A percentile compares a stretch with the other conserved stretches of the same genome.
These are phyloP conservation scores for Saturnia pavonia DNA, from an alignment of 2,888 invertebrate species.

Conservation along the genomic window DNA sequence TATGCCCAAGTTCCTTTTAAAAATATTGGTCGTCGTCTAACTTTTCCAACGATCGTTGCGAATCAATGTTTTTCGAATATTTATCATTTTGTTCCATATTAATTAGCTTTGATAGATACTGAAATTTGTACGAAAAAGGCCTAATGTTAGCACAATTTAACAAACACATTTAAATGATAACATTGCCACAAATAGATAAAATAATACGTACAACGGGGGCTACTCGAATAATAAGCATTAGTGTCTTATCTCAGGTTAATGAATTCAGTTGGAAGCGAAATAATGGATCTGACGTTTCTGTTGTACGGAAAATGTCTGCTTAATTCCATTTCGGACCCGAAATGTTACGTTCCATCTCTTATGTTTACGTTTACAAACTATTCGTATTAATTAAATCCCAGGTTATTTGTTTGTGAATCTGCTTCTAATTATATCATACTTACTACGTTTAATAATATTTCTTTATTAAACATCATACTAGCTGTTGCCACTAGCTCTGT, in stretches of 20 bases:
- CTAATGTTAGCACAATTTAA: not conserved
- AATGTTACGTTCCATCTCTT: constrained; percentile 14
- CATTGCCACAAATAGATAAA: not conserved
- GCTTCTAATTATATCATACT: constrained; percentile 8
- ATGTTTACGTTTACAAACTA: constrained; percentile 17
- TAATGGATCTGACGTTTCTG: constrained; percentile 27
- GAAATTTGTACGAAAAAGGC: not conserved
- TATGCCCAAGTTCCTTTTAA: too few relatives aligned
- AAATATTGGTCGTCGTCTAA: not conserved
- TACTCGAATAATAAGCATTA: constrained; percentile 61
- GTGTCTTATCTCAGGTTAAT: constrained; percentile 64
- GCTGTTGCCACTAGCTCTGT: not conserved
- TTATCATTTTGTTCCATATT: too few relatives aligned
- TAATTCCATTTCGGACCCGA: constrained; percentile 22
- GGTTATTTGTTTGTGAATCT: constrained; percentile 19
- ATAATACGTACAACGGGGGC: not conserved
- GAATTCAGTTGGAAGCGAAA: constrained; percentile 50
- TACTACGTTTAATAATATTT: not conserved
- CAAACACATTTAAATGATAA: not conserved
- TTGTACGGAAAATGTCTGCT: constrained; percentile 19
- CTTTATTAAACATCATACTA: not conserved
- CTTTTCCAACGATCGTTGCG: not conserved
- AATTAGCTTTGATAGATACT: too few relatives aligned
- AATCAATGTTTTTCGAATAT: too few relatives aligned
- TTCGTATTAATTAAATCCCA: constrained; percentile 21